These are phyloP conservation scores for Physeter macrocephalus DNA, from an alignment of 2,113 vertebrate genomes.

Conservation along the genomic window DNA sequence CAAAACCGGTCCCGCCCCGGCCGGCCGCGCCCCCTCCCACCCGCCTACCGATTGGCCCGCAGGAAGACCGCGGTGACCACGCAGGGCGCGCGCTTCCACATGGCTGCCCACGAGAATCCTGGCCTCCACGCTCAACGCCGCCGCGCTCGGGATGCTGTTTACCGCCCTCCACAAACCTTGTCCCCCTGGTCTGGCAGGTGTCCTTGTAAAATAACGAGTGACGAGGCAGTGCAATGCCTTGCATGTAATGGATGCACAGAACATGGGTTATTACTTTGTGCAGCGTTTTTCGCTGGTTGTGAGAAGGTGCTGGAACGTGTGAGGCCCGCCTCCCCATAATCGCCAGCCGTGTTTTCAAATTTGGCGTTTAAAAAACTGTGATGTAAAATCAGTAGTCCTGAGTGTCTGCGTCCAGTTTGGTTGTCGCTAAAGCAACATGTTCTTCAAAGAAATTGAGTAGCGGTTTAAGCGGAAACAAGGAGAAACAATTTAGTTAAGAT, in stretches of 20 bases:
- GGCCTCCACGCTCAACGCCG: fast-evolving
- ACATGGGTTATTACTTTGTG: background rate
- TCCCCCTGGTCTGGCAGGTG: fast-evolving
- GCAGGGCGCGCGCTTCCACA: background rate
- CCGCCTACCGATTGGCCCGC: background rate
- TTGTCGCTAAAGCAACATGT: background rate
- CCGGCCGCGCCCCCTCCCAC: background rate
- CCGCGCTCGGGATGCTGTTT: fast-evolving
- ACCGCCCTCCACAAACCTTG: fast-evolving
- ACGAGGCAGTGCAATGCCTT: background rate
- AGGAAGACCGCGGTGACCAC: fast-evolving
- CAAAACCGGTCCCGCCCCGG: background rate
- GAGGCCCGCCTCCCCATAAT: background rate
- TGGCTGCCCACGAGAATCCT: fast-evolving
- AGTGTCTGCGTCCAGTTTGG: background rate
- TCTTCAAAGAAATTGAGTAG: background rate
- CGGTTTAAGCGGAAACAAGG: background rate
- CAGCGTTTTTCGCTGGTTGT: background rate
- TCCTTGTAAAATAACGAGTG: background rate
- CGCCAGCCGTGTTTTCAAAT: background rate
- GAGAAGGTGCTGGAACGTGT: background rate
- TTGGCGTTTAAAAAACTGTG: background rate
- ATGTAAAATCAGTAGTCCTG: background rate
- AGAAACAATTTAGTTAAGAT: background rate
- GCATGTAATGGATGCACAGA: background rate